Conservation (phyloP, 2,113 vertebrate genomes). For the Oreochromis aureus region DNA sequence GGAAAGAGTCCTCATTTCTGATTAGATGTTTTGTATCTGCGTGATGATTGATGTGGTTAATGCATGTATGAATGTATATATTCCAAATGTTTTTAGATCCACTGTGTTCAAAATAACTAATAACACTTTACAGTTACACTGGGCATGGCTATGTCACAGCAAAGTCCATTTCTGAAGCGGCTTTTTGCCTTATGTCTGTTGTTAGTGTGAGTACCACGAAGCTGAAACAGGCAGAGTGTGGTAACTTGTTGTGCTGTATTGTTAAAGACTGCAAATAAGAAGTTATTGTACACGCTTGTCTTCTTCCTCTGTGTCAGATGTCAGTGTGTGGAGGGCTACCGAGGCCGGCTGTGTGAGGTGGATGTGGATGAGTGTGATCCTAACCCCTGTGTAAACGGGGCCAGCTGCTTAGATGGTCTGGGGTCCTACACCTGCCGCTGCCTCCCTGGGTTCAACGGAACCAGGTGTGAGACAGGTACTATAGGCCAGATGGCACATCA, state of each 20-base stretch:
- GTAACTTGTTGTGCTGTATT: background rate
- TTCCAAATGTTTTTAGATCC: background rate
- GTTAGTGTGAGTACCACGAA: too few species aligned
- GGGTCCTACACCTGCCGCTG: conserved; percentile 89
- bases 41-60: background rate
- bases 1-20: background rate
- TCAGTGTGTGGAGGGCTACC: conserved; percentile 83
- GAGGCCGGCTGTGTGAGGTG: conserved; percentile 80
- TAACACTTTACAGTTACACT: background rate
- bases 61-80: background rate
- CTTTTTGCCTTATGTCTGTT: too few species aligned
- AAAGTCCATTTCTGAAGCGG: background rate
- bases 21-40: background rate
- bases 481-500: conserved; percentile 56
- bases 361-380: conserved; percentile 90
- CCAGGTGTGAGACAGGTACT: conserved; percentile 99
- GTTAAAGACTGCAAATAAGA: background rate
- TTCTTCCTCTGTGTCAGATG: conserved; percentile 70
- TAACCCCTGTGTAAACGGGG: conserved; percentile 88
- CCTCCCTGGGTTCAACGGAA: conserved; percentile 96
- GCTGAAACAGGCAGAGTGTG: too few species aligned
- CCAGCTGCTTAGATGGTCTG: conserved; percentile 85
- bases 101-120: too few species aligned
- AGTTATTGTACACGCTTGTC: background rate
- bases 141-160: background rate